These are phyloP conservation scores for Alfaro cultratus DNA, from an alignment of 2,797 vertebrate species.

Conservation along the genomic window DNA sequence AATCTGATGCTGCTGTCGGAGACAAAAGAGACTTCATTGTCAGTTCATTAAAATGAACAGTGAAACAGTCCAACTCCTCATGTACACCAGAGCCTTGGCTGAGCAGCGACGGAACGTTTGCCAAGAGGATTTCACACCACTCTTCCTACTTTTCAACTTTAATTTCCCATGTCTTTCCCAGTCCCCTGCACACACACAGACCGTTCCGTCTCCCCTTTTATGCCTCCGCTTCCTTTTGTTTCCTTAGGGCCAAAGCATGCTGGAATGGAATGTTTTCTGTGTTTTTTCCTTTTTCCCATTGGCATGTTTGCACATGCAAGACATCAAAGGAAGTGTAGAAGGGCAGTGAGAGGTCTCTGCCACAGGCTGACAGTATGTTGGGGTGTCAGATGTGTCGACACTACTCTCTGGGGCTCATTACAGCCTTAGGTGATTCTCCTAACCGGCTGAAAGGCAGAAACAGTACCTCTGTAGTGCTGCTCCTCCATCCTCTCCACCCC, in stretches of 20 bases:
- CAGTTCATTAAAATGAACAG: neutral
- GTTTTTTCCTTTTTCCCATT: neutral
- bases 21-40: slow-evolving; percentile 10
- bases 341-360: slow-evolving; percentile 50
- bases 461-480: neutral
- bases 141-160: slow-evolving; percentile 11
- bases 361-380: slow-evolving; percentile 31
- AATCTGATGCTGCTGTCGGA: slow-evolving; percentile 62
- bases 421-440: slow-evolving; percentile 49
- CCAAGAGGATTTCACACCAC: slow-evolving; percentile 12
- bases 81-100: slow-evolving; percentile 1
- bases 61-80: neutral
- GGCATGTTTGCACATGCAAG: slow-evolving; percentile 7
- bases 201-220: neutral
- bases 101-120: slow-evolving; percentile 5
- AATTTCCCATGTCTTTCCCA: slow-evolving; percentile 16
- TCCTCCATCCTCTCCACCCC: neutral
- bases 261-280: slow-evolving; percentile 12
- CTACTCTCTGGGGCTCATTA: slow-evolving; percentile 55
- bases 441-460: slow-evolving; percentile 25
- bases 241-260: slow-evolving; percentile 12
- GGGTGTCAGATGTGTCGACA: slow-evolving; percentile 59
- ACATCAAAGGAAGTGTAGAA: slow-evolving; percentile 47
- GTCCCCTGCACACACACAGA: neutral
- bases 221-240: neutral